Evolutionary conservation across 2,113 vertebrate genomes (phyloP), one percentile per base, ranked within the genome.

Genomic region (Thalassarche chlororhynchos): DNA sequence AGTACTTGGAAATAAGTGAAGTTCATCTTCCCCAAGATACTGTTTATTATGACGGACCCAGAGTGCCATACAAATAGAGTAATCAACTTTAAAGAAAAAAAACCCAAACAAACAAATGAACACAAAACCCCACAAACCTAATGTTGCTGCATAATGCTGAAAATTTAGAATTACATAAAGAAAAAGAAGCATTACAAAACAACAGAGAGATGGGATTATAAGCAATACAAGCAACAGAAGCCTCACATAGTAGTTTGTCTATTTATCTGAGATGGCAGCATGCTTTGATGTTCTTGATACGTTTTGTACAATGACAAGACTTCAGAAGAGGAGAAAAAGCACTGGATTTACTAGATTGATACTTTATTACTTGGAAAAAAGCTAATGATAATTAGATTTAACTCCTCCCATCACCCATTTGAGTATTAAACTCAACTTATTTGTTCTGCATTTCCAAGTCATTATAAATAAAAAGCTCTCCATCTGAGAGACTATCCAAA

Each of bases 31-130:
- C n/a, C 8, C 28, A 25, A 62, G 40, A 77, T 8, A 79, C 3
- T 40, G 12, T 8, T 77, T 25, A 52, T 47, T 52, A 64, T 24
- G 31, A 81, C 17, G 24, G 46, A 75, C 12, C 10, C 54, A 64
- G 20, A 17, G 23, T 36, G 20, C 17, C 66, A 70, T 18, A 65
- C 4, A 34, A 80, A 78, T 11, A 31, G 14, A 91, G 36, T 20
- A 44, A 42, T 40, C 13, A 46, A 57, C 32, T 76, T 52, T 0
- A 25, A 72, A 74, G 11, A 36, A 9, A 17, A 58, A 47, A 31
- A 24, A 25, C 44, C 17, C 29, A 36, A 54, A 16, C 8, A 40
- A 74, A 52, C 0, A 0, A 80, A 44, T 26, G 8, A 38, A 38
- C 25, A 71, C 36, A 47, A 52, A 9, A 3, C 4, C 10, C 46